Evolutionary conservation across 2,113 vertebrate genomes (phyloP).

Genomic region (Sceloporus tristichus): DNA sequence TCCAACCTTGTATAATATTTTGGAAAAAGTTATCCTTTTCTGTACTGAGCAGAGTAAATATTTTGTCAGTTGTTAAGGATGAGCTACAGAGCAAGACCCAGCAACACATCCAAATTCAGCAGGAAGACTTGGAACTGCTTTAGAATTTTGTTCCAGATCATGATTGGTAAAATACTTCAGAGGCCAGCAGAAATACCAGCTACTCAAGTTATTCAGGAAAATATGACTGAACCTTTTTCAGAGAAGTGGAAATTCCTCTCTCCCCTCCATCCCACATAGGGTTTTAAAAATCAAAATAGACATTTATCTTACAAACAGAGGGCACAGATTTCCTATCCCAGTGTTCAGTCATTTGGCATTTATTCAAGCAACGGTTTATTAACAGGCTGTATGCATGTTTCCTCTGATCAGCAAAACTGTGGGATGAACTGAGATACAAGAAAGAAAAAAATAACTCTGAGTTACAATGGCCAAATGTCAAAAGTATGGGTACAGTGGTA

Average conservation of each 20-base stretch:
- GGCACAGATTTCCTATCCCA: slow-evolving; percentile 47
- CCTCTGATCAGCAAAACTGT: slow-evolving; percentile 5
- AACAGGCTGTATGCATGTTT: neutral
- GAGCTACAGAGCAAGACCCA: slow-evolving; percentile 81
- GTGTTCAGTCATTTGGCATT: neutral
- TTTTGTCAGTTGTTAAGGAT: slow-evolving; percentile 93
- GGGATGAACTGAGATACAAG: neutral
- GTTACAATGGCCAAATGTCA: neutral
- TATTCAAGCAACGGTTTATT: slow-evolving; percentile 37
- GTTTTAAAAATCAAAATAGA: slow-evolving; percentile 57
- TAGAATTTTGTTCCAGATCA: slow-evolving; percentile 82
- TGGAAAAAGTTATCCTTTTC: slow-evolving; percentile 83
- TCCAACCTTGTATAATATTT: slow-evolving; percentile 84
- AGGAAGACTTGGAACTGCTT: slow-evolving; percentile 77
- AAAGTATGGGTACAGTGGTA: neutral
- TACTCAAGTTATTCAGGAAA: slow-evolving; percentile 74
- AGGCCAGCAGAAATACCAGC: slow-evolving; percentile 82
- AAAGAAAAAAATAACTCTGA: neutral
- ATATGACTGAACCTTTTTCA: slow-evolving; percentile 80
- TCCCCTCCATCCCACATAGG: slow-evolving; percentile 51
- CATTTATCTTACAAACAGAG: slow-evolving; percentile 36
- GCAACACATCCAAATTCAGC: slow-evolving; percentile 82
- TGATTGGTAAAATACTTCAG: slow-evolving; percentile 80
- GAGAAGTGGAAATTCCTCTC: slow-evolving; percentile 67
- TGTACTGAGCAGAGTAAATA: slow-evolving; percentile 87